Base-by-base conservation (phyloP, 2,113 vertebrate genomes). In the Anguilla rostrata region DNA sequence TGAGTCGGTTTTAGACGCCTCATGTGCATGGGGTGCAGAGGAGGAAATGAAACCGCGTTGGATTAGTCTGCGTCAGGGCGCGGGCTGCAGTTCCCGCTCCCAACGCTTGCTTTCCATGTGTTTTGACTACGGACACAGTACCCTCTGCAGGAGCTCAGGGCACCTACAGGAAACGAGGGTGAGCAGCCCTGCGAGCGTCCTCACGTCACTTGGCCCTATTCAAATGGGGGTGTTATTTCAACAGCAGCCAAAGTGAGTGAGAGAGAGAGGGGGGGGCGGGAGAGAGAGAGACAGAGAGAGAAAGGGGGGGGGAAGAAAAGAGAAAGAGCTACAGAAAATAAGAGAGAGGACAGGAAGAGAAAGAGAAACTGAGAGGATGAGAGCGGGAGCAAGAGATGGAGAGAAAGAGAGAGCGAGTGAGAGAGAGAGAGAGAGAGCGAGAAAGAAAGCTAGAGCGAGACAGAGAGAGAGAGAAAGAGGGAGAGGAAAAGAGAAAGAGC, bases 31-130 rank as follows among this genome's bases (percentile, higher is more conserved):
- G 63, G 49, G 86, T 57, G 86, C 83, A 88, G 87, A 91, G 83
- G 87, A 91, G 83, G 91, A 92, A 92, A 85, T 82, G 87, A 90
- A 90, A 90, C 78, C 66, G 75, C 49, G 84, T 81, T 63, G n/a
- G 20, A 49, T 86, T 63, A 60, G 40, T 29, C 78, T 86, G 84
- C 34, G 39, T 3, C 75, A 46, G 34, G 85, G 39, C 56, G 46
- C 53, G 87, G 46, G 71, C 5, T 39, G 82, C 26, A 66, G 83
- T 49, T 85, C 85, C 84, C 87, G 79, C 34, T 87, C 87, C 83
- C 43, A n/a, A 29, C 29, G 0, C 90, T 34, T 91, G 86, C 87
- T 92, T 91, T 91, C 87, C 90, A 90, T 92, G 90, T 91, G 89
- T 84, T 90, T 91, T 91, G 87, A 88, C 88, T 91, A 89, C n/a